These are phyloP conservation scores for Pelobates cultripes DNA, from an alignment of 2,797 vertebrate species.

Conservation along the genomic window DNA sequence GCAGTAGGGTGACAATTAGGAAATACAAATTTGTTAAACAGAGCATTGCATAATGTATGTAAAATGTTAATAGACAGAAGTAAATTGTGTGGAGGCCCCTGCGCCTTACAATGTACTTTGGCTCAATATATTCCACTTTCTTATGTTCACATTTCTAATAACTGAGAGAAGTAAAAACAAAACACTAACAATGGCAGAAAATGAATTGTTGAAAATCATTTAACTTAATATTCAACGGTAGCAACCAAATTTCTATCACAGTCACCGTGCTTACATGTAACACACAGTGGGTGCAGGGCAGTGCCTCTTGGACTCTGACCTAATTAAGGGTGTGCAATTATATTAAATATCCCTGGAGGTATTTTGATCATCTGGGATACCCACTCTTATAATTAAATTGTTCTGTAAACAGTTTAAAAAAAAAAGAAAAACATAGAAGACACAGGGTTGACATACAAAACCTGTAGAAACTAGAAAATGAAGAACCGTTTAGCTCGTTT, in stretches of 20 bases:
- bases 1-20: too few relatives aligned
- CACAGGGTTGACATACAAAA: background rate
- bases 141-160: too few relatives aligned
- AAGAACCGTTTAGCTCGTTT: background rate
- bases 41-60: too few relatives aligned
- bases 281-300: background rate
- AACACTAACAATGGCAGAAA: too few relatives aligned
- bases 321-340: background rate
- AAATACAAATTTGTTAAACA: too few relatives aligned
- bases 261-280: background rate
- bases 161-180: too few relatives aligned
- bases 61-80: too few relatives aligned
- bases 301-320: background rate
- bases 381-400: background rate
- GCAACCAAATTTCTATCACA: background rate
- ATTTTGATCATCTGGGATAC: background rate
- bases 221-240: background rate
- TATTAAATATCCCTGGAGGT: background rate
- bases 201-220: too few relatives aligned
- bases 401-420: background rate
- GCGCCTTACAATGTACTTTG: too few relatives aligned
- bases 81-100: too few relatives aligned
- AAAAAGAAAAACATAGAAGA: background rate
- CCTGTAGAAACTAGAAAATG: conserved; percentile 7
- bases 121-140: too few relatives aligned